Conservation (phyloP, 2,888 invertebrate genomes). For the Sipha maydis region DNA sequence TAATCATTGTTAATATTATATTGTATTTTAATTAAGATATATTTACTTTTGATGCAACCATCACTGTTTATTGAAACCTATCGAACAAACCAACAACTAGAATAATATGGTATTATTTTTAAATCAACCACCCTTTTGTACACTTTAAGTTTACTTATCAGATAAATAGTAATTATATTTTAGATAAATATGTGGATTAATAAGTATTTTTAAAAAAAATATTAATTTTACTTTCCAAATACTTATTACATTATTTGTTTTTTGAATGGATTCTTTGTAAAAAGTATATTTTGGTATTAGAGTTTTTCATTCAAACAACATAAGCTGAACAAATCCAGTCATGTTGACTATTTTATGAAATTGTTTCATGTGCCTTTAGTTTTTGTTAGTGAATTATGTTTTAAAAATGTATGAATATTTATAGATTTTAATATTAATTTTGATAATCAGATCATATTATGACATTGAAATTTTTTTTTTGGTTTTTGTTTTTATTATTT, state of each 20-base stretch:
- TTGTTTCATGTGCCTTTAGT: neutral
- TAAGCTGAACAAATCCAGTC: too few relatives aligned
- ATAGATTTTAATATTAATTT: neutral
- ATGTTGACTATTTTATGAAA: neutral
- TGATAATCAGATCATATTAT: neutral
- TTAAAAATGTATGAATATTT: neutral
- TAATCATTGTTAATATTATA: conserved; percentile 7
- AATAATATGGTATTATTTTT: neutral
- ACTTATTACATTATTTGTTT: neutral
- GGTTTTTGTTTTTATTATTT: neutral
- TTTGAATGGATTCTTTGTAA: neutral
- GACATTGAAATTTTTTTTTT: neutral
- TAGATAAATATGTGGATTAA: neutral
- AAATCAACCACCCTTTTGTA: neutral
- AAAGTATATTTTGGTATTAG: neutral
- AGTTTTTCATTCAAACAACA: neutral
- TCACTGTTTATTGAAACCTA: neutral
- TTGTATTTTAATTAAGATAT: conserved; percentile 23
- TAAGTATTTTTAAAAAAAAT: neutral
- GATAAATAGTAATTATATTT: neutral
- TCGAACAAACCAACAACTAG: neutral
- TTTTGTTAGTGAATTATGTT: neutral
- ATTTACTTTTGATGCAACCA: neutral
- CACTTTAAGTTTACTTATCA: neutral
- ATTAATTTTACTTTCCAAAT: neutral